Evolutionary conservation across 1,140 invertebrate species (phyloP), one percentile per base, ranked within the genome.

Genomic region (Drosophila baimaii): DNA sequence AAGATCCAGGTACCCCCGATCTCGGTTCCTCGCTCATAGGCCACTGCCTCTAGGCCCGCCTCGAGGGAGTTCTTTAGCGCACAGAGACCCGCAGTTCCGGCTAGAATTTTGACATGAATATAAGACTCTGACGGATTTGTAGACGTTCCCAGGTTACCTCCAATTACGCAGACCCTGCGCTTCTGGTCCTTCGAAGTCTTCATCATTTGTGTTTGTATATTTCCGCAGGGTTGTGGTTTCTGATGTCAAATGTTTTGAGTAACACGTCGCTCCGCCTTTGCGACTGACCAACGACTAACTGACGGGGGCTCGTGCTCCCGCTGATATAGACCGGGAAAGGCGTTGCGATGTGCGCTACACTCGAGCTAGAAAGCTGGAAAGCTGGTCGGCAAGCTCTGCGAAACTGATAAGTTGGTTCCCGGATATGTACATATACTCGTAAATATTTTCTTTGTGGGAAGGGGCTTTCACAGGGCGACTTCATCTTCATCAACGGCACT

Each of bases 1-100:
- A 98, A 98, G 7, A 97, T 94, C 97, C 97, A 98, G 5, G 97
- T 96, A 19, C 98, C 98, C 17, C 97, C 98, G 35, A 98, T 93
- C 72, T 94, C 91, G 5, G 93, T 92, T 1, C 94, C 94, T 86
- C 97, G 95, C 85, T 97, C 96, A 82, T 95, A 95, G 17, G 95
- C 93, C 37, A 93, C 97, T 43, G 97, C 93, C 39, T 94, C 90
- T 41, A 91, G 37, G 64, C 94, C 95, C 54, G 95, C 94, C 10
- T 92, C 91, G 25, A 95, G 81, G 3, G 94, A 92, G 81, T 96
- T 95, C 59, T 94, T 94, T 1, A 94, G 92, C 0, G 96, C 94
- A 77, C 94, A 95, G 5, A 97, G 90, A 0, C 97, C 97, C 0
- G 96, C 95, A 1, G 96, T 96, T 2, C 96, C 97, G 9, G 95